These are phyloP conservation scores for Melipona bicolor DNA, from an alignment of 2,888 invertebrate species.

Conservation along the genomic window DNA sequence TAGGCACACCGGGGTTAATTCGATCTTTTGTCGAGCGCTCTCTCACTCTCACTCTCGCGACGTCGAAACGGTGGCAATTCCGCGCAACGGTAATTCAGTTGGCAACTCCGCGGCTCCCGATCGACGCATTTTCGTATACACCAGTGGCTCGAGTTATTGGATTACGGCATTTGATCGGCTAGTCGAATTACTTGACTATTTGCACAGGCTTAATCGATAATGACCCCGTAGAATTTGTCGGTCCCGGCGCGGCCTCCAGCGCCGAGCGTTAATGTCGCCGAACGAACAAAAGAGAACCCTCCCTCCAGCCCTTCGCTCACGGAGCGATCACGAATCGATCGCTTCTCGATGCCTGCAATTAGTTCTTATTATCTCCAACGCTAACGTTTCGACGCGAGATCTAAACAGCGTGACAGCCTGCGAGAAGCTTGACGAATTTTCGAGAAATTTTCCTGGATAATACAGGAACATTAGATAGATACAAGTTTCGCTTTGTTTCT, in stretches of 20 bases:
- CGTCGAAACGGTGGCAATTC: slow-evolving; percentile 40
- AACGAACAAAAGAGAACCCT: slow-evolving; percentile 20
- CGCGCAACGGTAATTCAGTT: slow-evolving; percentile 55
- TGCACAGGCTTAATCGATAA: slow-evolving; percentile 60
- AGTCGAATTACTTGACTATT: slow-evolving; percentile 64
- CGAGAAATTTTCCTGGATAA: no score
- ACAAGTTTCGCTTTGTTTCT: no score
- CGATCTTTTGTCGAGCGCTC: slow-evolving; percentile 60
- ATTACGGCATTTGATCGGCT: slow-evolving; percentile 54
- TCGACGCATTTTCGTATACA: slow-evolving; percentile 59
- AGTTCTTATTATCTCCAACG: no score
- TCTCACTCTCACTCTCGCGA: neutral
- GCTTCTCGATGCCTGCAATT: no score
- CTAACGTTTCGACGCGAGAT: no score
- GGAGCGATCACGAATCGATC: no score
- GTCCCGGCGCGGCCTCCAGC: neutral
- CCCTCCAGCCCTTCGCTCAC: no score
- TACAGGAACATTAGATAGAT: no score
- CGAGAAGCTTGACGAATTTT: no score
- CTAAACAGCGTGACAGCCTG: no score
- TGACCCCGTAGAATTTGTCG: slow-evolving; percentile 51
- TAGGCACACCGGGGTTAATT: slow-evolving; percentile 53
- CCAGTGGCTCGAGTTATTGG: slow-evolving; percentile 57
- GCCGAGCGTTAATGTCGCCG: slow-evolving; percentile 3
- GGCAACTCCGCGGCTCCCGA: slow-evolving; percentile 45